These are phyloP conservation scores for Semaprochilodus insignis DNA, from an alignment of 2,797 vertebrate species.

Conservation along the genomic window DNA sequence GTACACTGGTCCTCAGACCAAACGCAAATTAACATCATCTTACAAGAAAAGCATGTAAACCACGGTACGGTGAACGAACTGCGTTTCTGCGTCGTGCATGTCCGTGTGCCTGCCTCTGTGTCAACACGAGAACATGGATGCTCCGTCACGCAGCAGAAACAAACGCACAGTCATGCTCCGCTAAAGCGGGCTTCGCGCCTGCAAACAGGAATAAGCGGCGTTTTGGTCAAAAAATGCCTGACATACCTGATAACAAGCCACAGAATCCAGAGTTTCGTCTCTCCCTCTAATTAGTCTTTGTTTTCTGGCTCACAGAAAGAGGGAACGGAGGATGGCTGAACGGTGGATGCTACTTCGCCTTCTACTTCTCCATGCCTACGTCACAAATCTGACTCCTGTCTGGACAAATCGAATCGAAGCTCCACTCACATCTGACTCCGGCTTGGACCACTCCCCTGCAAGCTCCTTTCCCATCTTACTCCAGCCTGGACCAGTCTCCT, in stretches of 20 bases:
- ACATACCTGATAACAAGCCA: slow-evolving; percentile 71
- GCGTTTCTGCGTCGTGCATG: not conserved
- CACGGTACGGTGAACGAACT: not conserved
- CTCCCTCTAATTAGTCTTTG: slow-evolving; percentile 40
- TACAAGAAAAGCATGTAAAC: not conserved
- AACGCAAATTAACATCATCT: not conserved
- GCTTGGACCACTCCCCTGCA: not conserved
- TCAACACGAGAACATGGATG: slow-evolving; percentile 64
- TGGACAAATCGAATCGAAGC: not conserved
- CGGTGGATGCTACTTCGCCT: slow-evolving; percentile 52
- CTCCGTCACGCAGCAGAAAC: slow-evolving; percentile 48
- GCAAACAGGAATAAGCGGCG: not conserved
- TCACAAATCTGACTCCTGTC: slow-evolving; percentile 62
- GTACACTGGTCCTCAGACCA: too few species aligned
- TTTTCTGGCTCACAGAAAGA: slow-evolving; percentile 19
- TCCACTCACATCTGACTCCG: slow-evolving; percentile 44
- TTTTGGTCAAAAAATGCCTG: not conserved
- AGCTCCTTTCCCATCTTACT: not conserved
- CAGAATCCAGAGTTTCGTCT: slow-evolving; percentile 11
- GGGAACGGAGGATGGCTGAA: slow-evolving; percentile 37
- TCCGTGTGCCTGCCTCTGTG: slow-evolving; percentile 26
- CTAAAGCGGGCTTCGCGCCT: not conserved
- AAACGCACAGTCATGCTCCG: slow-evolving; percentile 8
- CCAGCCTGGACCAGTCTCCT: not conserved
- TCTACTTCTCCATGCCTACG: slow-evolving; percentile 58